Base-by-base conservation (phyloP, 2,113 vertebrate genomes). In the Oreocharis arfaki region DNA sequence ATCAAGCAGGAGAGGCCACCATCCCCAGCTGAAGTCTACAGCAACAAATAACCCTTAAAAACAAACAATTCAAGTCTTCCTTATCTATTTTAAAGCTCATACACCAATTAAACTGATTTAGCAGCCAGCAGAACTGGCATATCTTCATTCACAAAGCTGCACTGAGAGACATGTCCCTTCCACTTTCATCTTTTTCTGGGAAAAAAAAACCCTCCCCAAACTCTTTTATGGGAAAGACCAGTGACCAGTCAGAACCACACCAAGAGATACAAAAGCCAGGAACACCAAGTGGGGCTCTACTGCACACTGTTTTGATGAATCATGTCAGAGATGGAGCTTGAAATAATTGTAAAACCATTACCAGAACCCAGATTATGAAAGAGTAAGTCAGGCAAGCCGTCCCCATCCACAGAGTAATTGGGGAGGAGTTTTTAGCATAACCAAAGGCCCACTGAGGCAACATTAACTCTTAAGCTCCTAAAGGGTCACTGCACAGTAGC, bases 301-400 rank as follows among this genome's bases (percentile, higher is more conserved):
- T 77, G 63, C 73, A 63, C 73, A 44, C 53, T 50, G 19, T 76
- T 90, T 73, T 60, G 91, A 92, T 97, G 95, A 97, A 95, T 95
- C 88, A 89, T 27, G 65, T 83, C 80, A 84, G 85, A 94, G 84
- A 94, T 60, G 63, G 93, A 90, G 91, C 63, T 95, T 92, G 92
- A 96, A 97, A 94, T 94, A 91, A 91, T 68, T 94, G 84, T 95
- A 92, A 97, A 98, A 77, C 75, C 75, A 85, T 88, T 95, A 92
- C 84, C 87, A 94, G 79, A 96, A 97, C 96, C 95, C 96, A 96
- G 92, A 93, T 95, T 96, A 95, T 91, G 94, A 49, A 96, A 93
- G 10, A 14, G 80, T 90, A 93, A 95, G 16, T 90, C 92, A 86
- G 91, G 87, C 87, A 91, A 95, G 75, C 49, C 81, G 60, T 39